Percentiles rank a stretch among this genome's conserved stretches.
Conservation (phyloP, 2,797 vertebrate species). For the Epinephelus coioides region DNA sequence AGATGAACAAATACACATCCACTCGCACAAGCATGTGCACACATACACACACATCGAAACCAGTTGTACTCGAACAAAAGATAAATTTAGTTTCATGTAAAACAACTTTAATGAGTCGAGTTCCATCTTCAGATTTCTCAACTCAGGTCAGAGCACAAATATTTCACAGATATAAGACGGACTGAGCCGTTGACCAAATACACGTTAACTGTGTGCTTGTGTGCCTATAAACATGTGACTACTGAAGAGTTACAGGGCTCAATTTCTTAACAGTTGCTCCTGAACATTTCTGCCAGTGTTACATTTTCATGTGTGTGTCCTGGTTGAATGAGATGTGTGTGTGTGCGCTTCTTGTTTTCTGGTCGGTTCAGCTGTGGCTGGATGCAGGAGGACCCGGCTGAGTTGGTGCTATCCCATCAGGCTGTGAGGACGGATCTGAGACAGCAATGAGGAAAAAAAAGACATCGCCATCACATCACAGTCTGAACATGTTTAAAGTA, state of each 20-base stretch:
- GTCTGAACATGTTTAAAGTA: background rate
- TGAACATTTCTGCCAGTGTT: slow-evolving; percentile 44
- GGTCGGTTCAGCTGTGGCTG: slow-evolving; percentile 73
- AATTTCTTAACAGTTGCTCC: slow-evolving; percentile 34
- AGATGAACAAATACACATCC: no score
- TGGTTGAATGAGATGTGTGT: slow-evolving; percentile 16
- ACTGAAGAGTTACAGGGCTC: slow-evolving; percentile 40
- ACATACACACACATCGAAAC: background rate
- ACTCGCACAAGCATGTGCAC: background rate
- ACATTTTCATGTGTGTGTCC: slow-evolving; percentile 11
- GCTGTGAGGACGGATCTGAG: slow-evolving; percentile 88
- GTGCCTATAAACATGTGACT: slow-evolving; percentile 45
- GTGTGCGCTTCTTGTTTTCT: slow-evolving; percentile 10
- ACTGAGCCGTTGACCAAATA: slow-evolving; percentile 46
- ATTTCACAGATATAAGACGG: slow-evolving; percentile 68
- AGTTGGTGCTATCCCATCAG: slow-evolving; percentile 88
- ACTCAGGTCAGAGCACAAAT: slow-evolving; percentile 70
- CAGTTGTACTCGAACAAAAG: background rate
- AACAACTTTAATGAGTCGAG: slow-evolving; percentile 80
- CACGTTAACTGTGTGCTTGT: slow-evolving; percentile 50
- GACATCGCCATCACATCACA: background rate
- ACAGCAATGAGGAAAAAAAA: slow-evolving; percentile 11
- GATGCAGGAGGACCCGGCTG: slow-evolving; percentile 84
- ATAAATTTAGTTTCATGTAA: slow-evolving; percentile 49
- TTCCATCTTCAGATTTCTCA: slow-evolving; percentile 65